Conservation (phyloP, 2,113 vertebrate species). For the Lagenorhynchus albirostris region DNA sequence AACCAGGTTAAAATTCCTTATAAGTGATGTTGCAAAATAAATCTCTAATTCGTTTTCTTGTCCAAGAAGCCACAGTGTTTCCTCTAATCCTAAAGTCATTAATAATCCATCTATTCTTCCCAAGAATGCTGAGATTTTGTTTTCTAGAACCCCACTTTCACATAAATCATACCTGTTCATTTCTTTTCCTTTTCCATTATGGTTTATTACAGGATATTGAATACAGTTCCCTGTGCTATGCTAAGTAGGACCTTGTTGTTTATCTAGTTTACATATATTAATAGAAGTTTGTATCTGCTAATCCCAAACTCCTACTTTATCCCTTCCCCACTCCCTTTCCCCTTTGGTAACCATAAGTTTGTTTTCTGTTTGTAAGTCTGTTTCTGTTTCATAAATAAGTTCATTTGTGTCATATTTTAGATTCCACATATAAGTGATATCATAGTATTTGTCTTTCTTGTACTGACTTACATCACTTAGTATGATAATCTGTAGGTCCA, state of each 20-base stretch:
- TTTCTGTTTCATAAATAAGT: neutral
- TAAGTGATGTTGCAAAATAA: neutral
- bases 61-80: neutral
- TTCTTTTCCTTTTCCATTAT: neutral
- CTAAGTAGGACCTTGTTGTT: neutral
- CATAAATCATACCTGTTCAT: neutral
- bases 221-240: neutral
- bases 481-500: neutral
- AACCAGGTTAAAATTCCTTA: conserved; percentile 14
- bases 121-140: neutral
- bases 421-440: neutral
- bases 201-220: neutral
- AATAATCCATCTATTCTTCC: neutral
- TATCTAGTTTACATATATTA: neutral
- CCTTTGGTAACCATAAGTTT: neutral
- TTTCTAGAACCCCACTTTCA: neutral
- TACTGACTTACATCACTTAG: neutral
- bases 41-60: neutral
- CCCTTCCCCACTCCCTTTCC: neutral
- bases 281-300: neutral
- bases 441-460: neutral
- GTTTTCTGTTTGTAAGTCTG: neutral
- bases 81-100: neutral
- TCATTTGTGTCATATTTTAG: neutral
- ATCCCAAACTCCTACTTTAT: neutral